phyloP scores from a whole-genome alignment of 2,113 vertebrate species.

The Siniperca chuatsi region DNA sequence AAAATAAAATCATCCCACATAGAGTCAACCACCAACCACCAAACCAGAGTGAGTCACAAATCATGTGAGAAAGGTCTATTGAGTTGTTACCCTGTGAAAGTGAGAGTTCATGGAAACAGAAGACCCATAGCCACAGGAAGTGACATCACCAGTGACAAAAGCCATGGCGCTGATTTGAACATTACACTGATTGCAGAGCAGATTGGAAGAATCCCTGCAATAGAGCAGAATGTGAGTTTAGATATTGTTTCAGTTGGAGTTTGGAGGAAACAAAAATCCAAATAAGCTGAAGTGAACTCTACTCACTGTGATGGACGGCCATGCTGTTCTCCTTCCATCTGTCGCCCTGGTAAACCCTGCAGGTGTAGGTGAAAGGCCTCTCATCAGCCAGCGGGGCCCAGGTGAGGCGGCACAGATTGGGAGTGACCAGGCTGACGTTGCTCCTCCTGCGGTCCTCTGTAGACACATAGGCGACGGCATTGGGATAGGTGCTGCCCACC shows the following conservation, averaged over 20 bases:
- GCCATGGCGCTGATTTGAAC: conserved; percentile 72
- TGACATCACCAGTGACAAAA: conserved; percentile 77
- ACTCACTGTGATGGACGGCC: conserved; percentile 86
- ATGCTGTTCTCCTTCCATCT: conserved; percentile 86
- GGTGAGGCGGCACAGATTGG: conserved; percentile 83
- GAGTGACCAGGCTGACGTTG: conserved; percentile 83
- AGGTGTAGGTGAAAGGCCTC: conserved; percentile 85
- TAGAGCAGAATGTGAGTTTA: conserved; percentile 31
- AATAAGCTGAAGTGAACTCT: not conserved
- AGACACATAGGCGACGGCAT: conserved; percentile 76
- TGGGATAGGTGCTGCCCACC: conserved; percentile 84
- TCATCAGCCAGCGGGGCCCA: conserved; percentile 85
- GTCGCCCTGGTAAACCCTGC: conserved; percentile 84
- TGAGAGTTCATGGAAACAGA: conserved; percentile 71
- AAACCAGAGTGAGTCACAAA: conserved; percentile 28
- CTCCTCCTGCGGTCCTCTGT: conserved; percentile 80
- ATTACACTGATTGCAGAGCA: conserved; percentile 82
- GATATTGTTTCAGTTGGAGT: not conserved
- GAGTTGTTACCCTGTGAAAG: conserved; percentile 2
- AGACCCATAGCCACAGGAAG: conserved; percentile 79
- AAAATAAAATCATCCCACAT: conserved; percentile 31
- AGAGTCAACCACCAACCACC: conserved; percentile 5
- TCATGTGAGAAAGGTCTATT: conserved; percentile 26
- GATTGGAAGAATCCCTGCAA: conserved; percentile 83
- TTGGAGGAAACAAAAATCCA: not conserved